Base-by-base conservation (phyloP, 1,140 invertebrate genomes). In the Drosophila mauritiana region DNA sequence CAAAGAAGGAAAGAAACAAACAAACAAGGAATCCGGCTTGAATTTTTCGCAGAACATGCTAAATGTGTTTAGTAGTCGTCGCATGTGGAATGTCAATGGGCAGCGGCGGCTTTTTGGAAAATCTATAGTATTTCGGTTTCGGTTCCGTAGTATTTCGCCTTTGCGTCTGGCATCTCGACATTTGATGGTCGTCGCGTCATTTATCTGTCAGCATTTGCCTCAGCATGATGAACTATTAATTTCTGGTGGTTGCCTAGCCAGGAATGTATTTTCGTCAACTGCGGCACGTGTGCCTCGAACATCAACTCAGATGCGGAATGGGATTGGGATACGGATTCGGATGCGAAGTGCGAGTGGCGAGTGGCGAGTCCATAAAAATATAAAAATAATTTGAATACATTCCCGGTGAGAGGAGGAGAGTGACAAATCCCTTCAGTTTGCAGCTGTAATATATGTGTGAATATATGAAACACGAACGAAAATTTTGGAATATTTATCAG, bases 181-280 rank as follows among this genome's bases (percentile, higher is more conserved):
- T 42, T 58, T 45, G 55, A 57, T 82, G 73, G 70, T 69, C 79
- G 80, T 69, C 80, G 78, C 79, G 80, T 83, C 80, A 77, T 65
- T 64, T 69, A 69, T 83, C 84, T 79, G 84, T 84, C 84, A 89
- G 67, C 73, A 40, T 77, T 45, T 45, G 39, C 42, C 51, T 65
- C 46, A 43, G 75, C 57, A 67, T 89, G 84, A 88, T 89, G 77
- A 88, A 84, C 84, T 88, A 89, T 88, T 84, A 83, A 83, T 88
- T 88, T 88, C 63, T 76, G 57, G 58, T 76, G 57, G 58, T 62
- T 46, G 58, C 51, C 56, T 64, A 55, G 57, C 42, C 52, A 72
- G 39, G 78, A 69, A 79, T 75, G 72, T 86, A 86, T 86, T 86
- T 86, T 78, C 58, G 78, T 69, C 82, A 86, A 78, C 67, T 78